These are phyloP conservation scores for Glaucomys volans DNA, from an alignment of 2,113 vertebrate species.

Conservation along the genomic window DNA sequence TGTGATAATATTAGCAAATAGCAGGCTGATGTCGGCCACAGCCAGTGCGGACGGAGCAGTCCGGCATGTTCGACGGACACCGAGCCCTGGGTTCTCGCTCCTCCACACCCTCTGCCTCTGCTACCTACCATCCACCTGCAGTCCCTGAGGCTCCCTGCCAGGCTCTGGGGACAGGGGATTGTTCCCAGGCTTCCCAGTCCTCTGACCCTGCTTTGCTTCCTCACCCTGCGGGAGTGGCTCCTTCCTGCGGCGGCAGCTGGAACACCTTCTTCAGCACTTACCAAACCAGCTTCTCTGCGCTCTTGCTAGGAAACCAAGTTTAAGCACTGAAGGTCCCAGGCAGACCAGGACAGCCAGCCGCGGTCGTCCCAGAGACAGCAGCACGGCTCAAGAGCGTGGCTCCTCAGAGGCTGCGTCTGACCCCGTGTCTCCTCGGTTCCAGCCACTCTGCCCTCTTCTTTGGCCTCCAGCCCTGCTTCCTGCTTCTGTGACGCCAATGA, in stretches of 20 bases:
- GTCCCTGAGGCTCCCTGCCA: neutral
- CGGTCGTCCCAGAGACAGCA: neutral
- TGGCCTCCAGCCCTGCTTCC: neutral
- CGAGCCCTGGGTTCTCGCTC: accelerated
- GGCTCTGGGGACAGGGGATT: accelerated
- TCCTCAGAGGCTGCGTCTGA: neutral
- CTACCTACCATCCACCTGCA: neutral
- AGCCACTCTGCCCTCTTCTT: accelerated
- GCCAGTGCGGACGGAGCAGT: neutral
- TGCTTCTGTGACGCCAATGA: accelerated
- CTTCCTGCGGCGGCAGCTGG: no score
- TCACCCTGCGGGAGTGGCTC: accelerated
- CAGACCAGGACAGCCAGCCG: neutral
- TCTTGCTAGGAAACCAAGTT: neutral
- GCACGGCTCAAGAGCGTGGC: accelerated
- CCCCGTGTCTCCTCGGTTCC: neutral
- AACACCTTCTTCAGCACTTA: neutral
- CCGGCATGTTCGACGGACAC: neutral
- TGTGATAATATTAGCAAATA: accelerated
- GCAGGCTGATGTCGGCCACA: no score
- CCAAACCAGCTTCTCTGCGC: accelerated
- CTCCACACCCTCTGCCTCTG: neutral
- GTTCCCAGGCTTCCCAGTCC: neutral
- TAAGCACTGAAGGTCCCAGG: neutral
- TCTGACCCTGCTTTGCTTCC: accelerated